Evolutionary conservation across 2,797 vertebrate species (phyloP).

Genomic region (Chelon labrosus): DNA sequence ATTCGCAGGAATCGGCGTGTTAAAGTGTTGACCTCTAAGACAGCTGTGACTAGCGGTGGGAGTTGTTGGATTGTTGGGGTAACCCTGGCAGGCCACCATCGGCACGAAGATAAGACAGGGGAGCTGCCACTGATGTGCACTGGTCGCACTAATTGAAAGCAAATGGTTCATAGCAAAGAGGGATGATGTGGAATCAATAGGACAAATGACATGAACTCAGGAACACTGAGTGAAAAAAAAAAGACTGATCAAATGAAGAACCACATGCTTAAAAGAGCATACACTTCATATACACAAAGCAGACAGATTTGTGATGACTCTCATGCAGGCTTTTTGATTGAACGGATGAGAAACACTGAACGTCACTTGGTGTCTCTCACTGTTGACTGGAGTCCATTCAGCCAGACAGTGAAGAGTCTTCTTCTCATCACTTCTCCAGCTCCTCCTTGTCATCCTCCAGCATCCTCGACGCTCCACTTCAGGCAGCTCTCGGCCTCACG

Average conservation of each 20-base stretch:
- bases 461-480: conserved; percentile 51
- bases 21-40: conserved; percentile 28
- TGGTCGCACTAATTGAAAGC: conserved; percentile 1
- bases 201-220: conserved; percentile 1
- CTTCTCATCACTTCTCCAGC: conserved; percentile 47
- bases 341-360: conserved; percentile 34
- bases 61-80: conserved; percentile 9
- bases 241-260: background rate
- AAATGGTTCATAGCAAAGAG: conserved; percentile 3
- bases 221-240: conserved; percentile 10
- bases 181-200: background rate
- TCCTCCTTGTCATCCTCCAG: conserved; percentile 65
- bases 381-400: conserved; percentile 44
- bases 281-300: background rate
- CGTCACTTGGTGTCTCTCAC: conserved; percentile 66
- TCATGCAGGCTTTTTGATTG: background rate
- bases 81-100: conserved; percentile 23
- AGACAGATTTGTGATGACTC: conserved; percentile 41
- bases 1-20: conserved; percentile 16
- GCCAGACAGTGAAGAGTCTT: conserved; percentile 32
- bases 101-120: background rate
- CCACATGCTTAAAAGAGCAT: background rate
- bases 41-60: conserved; percentile 1
- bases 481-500: conserved; percentile 26
- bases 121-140: background rate